Evolutionary conservation across 2,797 vertebrate genomes (phyloP).

Genomic region (Momotus momota): DNA sequence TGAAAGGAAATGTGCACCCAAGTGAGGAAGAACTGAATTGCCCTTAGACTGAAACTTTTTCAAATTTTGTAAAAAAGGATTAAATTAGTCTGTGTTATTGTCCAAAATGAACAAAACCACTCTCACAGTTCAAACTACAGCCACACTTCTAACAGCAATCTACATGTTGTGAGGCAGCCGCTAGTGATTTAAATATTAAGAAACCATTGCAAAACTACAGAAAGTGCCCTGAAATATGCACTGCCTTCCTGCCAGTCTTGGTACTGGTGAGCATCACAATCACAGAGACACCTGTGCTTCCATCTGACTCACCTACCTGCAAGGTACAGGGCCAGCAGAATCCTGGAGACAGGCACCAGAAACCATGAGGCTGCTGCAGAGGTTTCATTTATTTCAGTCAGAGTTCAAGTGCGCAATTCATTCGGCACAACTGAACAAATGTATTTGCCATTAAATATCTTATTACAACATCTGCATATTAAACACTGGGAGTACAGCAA

Average conservation of each 20-base stretch:
- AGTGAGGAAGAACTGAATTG: background rate
- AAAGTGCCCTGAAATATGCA: background rate
- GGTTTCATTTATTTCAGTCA: slow-evolving; percentile 17
- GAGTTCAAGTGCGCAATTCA: slow-evolving; percentile 25
- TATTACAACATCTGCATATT: slow-evolving; percentile 73
- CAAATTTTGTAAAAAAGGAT: background rate
- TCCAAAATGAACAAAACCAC: background rate
- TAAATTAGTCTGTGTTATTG: background rate
- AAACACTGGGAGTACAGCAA: slow-evolving; percentile 50
- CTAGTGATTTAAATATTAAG: background rate
- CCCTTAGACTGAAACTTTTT: background rate
- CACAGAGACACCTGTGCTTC: background rate
- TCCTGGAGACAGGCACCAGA: background rate
- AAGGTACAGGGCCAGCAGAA: background rate
- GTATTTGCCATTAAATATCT: slow-evolving; percentile 53
- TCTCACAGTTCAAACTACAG: background rate
- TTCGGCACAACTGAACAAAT: background rate
- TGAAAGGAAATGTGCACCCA: background rate
- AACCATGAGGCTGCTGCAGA: background rate
- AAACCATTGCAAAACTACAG: background rate
- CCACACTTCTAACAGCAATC: background rate
- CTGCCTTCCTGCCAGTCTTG: background rate
- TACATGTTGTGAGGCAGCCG: background rate
- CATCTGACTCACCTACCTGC: background rate
- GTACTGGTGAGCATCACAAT: background rate